Conservation (phyloP, 2,797 vertebrate genomes). For the Sebastes dallii region DNA sequence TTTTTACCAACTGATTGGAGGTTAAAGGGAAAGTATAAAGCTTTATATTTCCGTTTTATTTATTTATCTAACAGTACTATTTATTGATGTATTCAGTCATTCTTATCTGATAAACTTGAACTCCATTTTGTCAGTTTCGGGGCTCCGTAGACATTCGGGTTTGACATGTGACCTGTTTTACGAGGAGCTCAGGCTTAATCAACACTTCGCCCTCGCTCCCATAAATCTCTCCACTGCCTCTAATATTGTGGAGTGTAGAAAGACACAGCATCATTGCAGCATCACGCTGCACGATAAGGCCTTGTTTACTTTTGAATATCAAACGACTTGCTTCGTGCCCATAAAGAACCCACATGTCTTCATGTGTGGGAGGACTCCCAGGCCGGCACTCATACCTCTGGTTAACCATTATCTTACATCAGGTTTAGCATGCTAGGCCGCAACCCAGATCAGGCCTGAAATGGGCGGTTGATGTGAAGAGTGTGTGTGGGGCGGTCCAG, state of each 20-base stretch:
- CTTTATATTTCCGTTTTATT: background rate
- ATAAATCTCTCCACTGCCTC: conserved; percentile 53
- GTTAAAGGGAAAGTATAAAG: background rate
- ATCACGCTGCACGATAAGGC: conserved; percentile 25
- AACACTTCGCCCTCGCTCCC: background rate
- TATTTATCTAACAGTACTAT: background rate
- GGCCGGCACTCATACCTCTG: conserved; percentile 73
- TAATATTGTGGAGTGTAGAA: conserved; percentile 40
- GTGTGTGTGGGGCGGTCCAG: conserved; percentile 24
- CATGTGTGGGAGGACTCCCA: conserved; percentile 71
- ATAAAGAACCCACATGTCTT: conserved; percentile 70
- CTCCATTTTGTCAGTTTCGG: background rate
- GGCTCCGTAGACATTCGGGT: background rate
- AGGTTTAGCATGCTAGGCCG: conserved; percentile 68
- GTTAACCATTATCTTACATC: conserved; percentile 83
- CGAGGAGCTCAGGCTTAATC: background rate
- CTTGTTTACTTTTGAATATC: conserved; percentile 68
- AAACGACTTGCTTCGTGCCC: conserved; percentile 58
- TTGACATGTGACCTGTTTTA: background rate
- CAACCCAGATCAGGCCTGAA: conserved; percentile 71
- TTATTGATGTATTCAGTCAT: background rate
- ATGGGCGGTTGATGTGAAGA: conserved; percentile 59
- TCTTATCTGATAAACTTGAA: background rate
- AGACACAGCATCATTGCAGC: conserved; percentile 16
- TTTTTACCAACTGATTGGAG: background rate